A percentile compares a stretch with the other conserved stretches of the same genome.
phyloP scores from a whole-genome alignment of 2,797 vertebrate species.

The Sorex maritimensis region DNA sequence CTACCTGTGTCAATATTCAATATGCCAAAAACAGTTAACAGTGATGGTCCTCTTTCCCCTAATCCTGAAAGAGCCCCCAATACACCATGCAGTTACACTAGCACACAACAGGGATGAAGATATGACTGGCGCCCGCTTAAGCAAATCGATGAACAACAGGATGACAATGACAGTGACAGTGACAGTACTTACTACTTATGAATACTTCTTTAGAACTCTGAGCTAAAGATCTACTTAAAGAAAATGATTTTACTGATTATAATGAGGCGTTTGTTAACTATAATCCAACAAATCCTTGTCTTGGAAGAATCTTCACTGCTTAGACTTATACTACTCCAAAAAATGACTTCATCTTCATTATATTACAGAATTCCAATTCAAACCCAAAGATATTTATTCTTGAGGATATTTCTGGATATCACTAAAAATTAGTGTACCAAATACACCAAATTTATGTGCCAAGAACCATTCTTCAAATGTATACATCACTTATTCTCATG shows the following conservation, averaged over 20 bases:
- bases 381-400: not conserved
- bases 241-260: slow-evolving; percentile 66
- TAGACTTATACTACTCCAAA: not conserved
- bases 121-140: no score
- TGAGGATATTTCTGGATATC: not conserved
- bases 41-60: no score
- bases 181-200: slow-evolving; percentile 21
- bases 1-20: no score
- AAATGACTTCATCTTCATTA: slow-evolving; percentile 32
- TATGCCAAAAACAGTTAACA: no score
- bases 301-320: slow-evolving; percentile 58
- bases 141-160: no score
- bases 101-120: no score
- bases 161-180: no score
- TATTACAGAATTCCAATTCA: not conserved
- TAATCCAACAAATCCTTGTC: slow-evolving; percentile 38
- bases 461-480: slow-evolving; percentile 25
- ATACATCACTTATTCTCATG: not conserved
- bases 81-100: no score
- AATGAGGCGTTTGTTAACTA: slow-evolving; percentile 15
- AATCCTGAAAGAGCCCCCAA: no score
- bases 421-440: not conserved
- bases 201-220: slow-evolving; percentile 58
- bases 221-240: slow-evolving; percentile 64
- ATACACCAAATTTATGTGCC: not conserved